A percentile compares a stretch with the other conserved stretches of the same genome.
These are phyloP conservation scores for Polypedilum pembai DNA, from an alignment of 1,140 invertebrate genomes.

Conservation along the genomic window DNA sequence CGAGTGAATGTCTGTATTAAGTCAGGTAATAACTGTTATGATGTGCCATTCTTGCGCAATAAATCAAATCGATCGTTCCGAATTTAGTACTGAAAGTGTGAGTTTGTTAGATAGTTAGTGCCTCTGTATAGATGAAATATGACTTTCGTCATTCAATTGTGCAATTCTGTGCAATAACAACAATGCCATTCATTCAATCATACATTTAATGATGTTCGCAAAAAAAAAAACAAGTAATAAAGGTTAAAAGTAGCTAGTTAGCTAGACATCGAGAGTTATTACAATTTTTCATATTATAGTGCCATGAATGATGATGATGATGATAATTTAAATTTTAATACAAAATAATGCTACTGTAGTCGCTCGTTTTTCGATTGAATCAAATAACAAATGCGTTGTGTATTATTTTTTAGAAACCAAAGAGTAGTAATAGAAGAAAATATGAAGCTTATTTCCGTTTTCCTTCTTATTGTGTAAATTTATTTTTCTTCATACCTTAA, in stretches of 20 bases:
- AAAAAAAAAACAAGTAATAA: background rate
- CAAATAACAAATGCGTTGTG: background rate
- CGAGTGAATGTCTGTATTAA: background rate
- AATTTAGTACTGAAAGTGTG: background rate
- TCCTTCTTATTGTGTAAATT: background rate
- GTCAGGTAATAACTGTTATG: background rate
- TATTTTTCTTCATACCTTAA: background rate
- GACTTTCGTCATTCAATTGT: background rate
- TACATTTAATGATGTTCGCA: background rate
- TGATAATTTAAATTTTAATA: background rate
- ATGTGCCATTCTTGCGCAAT: slow-evolving; percentile 3
- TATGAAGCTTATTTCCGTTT: slow-evolving; percentile 11
- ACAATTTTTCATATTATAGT: no score
- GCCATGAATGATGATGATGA: background rate
- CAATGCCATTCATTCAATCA: background rate
- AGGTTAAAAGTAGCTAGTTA: no score
- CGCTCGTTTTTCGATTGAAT: background rate
- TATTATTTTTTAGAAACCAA: background rate
- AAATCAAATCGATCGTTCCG: background rate
- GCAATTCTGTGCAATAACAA: background rate
- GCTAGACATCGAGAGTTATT: no score
- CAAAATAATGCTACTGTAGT: background rate
- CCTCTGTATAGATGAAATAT: background rate
- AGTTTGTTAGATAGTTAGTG: background rate
- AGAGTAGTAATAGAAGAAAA: background rate